These are phyloP conservation scores for Margaritifera margaritifera DNA, from an alignment of 2,888 invertebrate genomes.

Conservation along the genomic window DNA sequence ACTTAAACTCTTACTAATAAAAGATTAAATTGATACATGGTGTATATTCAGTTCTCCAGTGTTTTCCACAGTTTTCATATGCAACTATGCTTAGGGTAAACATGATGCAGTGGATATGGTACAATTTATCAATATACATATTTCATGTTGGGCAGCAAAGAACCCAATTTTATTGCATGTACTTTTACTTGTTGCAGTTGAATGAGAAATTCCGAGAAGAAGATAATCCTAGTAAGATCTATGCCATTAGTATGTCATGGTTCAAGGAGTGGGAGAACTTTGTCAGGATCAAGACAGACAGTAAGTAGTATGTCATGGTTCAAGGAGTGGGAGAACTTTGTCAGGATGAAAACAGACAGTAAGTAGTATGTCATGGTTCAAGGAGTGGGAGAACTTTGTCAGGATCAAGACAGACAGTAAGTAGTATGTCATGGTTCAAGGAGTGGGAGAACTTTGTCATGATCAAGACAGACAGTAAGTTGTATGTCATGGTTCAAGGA, in stretches of 20 bases:
- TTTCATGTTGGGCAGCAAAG: no score
- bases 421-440: constrained; percentile 18
- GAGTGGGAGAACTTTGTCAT: no score
- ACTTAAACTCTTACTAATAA: no score
- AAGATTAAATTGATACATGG: no score
- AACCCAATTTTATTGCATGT: neutral
- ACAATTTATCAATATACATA: no score
- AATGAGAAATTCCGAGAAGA: constrained; percentile 76
- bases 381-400: constrained; percentile 93
- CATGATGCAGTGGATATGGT: no score
- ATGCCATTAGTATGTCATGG: constrained; percentile 90
- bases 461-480: constrained; percentile 69
- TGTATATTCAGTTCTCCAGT: no score
- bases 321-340: neutral
- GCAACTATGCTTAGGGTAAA: no score
- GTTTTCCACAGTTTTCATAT: no score
- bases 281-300: constrained; percentile 81
- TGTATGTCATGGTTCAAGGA: constrained; percentile 87
- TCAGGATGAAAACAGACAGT: neutral
- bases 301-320: constrained; percentile 52
- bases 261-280: constrained; percentile 93
- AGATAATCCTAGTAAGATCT: constrained; percentile 80
- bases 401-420: constrained; percentile 79
- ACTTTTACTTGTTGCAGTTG: constrained; percentile 57
- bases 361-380: constrained; percentile 85